Evolutionary conservation across 2,888 invertebrate species (phyloP).

Genomic region (Amblyjoppa proteus): DNA sequence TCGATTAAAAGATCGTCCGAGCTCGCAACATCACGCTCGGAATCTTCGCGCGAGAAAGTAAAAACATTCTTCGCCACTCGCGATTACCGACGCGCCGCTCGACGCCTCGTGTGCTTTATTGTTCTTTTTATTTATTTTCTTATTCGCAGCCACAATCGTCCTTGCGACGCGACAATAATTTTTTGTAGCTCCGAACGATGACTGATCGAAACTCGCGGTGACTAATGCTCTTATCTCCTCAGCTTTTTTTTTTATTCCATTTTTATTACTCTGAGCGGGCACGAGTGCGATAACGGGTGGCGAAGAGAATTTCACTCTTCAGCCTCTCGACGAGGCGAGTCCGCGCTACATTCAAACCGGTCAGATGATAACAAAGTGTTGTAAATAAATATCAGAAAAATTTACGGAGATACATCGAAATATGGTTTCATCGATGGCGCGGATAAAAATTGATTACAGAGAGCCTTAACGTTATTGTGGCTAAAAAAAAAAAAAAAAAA

Average conservation of each 20-base stretch:
- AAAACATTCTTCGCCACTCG: neutral
- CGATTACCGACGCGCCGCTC: slow-evolving; percentile 6
- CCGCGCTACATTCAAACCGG: neutral
- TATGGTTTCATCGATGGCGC: neutral
- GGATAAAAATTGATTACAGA: neutral
- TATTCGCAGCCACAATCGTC: neutral
- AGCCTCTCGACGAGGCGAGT: neutral
- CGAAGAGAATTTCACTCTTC: neutral
- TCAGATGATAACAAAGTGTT: neutral
- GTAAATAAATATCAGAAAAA: neutral
- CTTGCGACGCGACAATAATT: neutral
- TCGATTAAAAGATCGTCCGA: slow-evolving; percentile 22
- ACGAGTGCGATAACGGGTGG: neutral
- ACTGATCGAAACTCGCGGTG: neutral
- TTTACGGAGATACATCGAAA: neutral
- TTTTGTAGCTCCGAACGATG: neutral
- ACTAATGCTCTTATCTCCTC: slow-evolving; percentile 1
- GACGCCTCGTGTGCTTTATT: neutral
- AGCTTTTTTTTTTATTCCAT: neutral
- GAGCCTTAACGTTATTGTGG: neutral
- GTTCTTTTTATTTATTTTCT: slow-evolving; percentile 4
- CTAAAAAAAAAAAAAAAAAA: neutral
- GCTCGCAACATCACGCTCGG: slow-evolving; percentile 10
- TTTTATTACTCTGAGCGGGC: neutral
- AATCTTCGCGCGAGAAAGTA: slow-evolving; percentile 28